These are phyloP conservation scores for Cotesia glomerata DNA, from an alignment of 1,140 invertebrate genomes.

Conservation along the genomic window DNA sequence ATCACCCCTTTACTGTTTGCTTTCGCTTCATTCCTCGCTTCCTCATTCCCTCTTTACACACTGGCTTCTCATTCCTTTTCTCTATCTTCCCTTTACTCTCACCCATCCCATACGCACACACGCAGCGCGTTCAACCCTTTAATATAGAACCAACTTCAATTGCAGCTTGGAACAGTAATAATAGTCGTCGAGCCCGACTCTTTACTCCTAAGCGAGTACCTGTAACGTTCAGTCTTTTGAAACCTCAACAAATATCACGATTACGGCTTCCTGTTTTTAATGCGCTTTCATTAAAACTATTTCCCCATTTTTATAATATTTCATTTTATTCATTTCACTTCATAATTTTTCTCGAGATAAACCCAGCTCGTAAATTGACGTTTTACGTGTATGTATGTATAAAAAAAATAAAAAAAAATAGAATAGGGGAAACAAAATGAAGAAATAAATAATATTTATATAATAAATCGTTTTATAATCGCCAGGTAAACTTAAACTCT, in stretches of 20 bases:
- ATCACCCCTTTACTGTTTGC: conserved; percentile 24
- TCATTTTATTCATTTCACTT: no score
- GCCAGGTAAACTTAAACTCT: neutral
- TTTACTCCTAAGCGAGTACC: neutral
- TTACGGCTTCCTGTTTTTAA: neutral
- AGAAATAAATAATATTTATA: neutral
- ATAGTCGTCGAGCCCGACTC: neutral
- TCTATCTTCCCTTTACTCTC: neutral
- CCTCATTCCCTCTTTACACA: conserved; percentile 6
- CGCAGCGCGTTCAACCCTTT: conserved; percentile 18
- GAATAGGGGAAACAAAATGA: neutral
- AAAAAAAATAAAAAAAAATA: neutral
- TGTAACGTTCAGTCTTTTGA: neutral
- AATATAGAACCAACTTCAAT: conserved; percentile 27
- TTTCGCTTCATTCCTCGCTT: neutral
- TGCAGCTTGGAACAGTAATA: conserved; percentile 13
- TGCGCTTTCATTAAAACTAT: neutral
- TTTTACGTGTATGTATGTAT: neutral
- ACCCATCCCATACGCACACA: neutral
- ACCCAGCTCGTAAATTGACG: neutral
- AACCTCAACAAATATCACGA: conserved; percentile 11
- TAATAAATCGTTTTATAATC: conserved; percentile 11
- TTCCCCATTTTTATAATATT: neutral
- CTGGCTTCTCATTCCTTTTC: neutral
- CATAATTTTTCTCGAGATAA: neutral